phyloP scores from a whole-genome alignment of 2,797 vertebrate species.

The Parambassis ranga region DNA sequence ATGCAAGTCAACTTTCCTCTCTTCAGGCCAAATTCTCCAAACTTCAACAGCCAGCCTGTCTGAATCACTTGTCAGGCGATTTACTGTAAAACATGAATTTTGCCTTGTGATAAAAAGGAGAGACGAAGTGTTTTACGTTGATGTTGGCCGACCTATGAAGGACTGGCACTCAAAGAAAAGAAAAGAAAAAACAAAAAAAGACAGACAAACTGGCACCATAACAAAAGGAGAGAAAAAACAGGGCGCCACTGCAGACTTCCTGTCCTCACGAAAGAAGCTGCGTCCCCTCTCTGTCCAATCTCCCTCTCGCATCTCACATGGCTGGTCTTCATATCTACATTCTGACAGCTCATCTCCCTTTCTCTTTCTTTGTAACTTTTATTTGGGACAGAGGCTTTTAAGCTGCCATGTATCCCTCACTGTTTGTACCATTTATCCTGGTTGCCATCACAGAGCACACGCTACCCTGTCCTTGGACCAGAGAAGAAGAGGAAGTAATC shows the following conservation, averaged over 20 bases:
- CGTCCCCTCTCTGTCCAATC: conserved; percentile 27
- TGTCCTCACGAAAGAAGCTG: conserved; percentile 29
- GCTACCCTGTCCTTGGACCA: conserved; percentile 46
- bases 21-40: conserved; percentile 48
- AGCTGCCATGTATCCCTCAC: conserved; percentile 61
- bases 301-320: conserved; percentile 33
- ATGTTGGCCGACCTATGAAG: conserved; percentile 17
- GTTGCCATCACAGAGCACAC: conserved; percentile 75
- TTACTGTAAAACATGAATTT: conserved; percentile 43
- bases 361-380: conserved; percentile 59
- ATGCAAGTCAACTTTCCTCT: conserved; percentile 58
- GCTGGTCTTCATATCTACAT: conserved; percentile 60
- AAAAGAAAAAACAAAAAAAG: conserved; percentile 11
- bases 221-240: conserved; percentile 41
- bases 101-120: conserved; percentile 28
- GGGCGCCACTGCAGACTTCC: conserved; percentile 45
- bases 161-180: background rate
- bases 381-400: conserved; percentile 77
- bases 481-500: conserved; percentile 68
- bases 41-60: conserved; percentile 34
- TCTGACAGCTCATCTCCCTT: conserved; percentile 50
- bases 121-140: conserved; percentile 13
- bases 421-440: conserved; percentile 69
- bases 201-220: conserved; percentile 33
- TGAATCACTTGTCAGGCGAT: conserved; percentile 45